Base-by-base conservation (phyloP, 2,113 vertebrate genomes). In the Leptocoma aspasia region DNA sequence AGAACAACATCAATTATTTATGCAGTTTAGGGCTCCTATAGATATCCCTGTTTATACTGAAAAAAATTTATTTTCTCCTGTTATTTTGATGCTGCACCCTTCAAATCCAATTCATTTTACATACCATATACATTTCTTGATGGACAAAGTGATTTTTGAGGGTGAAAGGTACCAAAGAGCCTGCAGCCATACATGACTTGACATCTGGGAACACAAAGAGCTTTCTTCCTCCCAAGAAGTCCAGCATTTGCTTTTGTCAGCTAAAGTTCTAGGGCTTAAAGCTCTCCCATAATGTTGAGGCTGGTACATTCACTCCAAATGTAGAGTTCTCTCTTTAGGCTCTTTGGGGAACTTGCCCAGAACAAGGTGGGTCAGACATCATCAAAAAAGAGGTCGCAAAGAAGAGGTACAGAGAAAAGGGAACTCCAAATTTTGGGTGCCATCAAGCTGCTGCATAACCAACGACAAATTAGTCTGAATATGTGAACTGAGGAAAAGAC, bases 1-100 rank as follows among this genome's bases (percentile, higher is more conserved):
- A 82, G 57, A 95, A 85, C 26, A 87, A 63, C 22, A 86, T 79
- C 53, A 90, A 86, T n/a, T 95, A 69, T 77, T 93, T 61, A 85
- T 35, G 59, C 13, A 76, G 49, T 61, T 77, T 50, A 80, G 41
- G 37, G 11, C 23, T 85, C 53, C 57, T 60, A 73, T 21, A 76
- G 39, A 87, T 60, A 88, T 77, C 71, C 10, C 30, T 50, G 15
- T 73, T 88, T 54, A 53, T 45, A 65, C 4, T 19, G 10, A 6
- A 14, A 45, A 65, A 9, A 22, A 19, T 31, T 6, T 7, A 37
- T 56, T 50, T 35, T 15, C 15, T 81, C 26, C n/a, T 53, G 31
- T 57, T 57, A 61, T 52, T 78, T 71, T 56, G 52, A 78, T 15
- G 18, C 10, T 52, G n/a, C 15, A 73, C 6, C 39, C 19, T 89